Percentiles rank a stretch among this genome's conserved stretches.
Conservation (phyloP, 2,113 vertebrate species). For the Apus apus region DNA sequence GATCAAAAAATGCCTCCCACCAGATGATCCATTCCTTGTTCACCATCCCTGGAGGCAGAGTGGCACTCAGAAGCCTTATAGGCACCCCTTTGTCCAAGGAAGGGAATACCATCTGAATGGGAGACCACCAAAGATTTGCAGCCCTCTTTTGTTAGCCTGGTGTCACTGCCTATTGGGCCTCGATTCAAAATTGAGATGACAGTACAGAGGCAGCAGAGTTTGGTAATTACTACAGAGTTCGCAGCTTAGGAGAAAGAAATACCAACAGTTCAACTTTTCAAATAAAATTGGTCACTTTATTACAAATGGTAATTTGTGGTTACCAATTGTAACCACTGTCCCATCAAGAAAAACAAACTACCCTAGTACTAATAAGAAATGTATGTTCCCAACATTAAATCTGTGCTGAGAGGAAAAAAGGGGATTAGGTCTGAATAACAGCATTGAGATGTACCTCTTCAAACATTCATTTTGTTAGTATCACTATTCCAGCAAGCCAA, state of each 20-base stretch:
- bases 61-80: conserved; percentile 28
- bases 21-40: conserved; percentile 28
- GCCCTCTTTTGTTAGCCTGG: conserved; percentile 48
- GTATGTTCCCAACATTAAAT: neutral
- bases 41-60: conserved; percentile 40
- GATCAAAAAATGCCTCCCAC: conserved; percentile 54
- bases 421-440: conserved; percentile 2
- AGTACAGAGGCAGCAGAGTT: neutral
- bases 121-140: conserved; percentile 67
- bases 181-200: conserved; percentile 36
- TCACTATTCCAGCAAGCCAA: neutral
- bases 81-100: conserved; percentile 54
- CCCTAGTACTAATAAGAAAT: neutral
- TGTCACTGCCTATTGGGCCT: conserved; percentile 48
- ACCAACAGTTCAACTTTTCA: neutral
- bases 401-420: neutral
- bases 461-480: neutral
- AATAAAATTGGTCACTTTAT: neutral
- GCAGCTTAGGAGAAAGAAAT: neutral
- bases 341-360: neutral
- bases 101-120: conserved; percentile 60
- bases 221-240: neutral
- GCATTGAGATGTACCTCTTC: neutral
- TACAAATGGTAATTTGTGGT: neutral
- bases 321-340: neutral